phyloP scores from a whole-genome alignment of 2,888 invertebrate genomes.

The Thereva nobilitata region DNA sequence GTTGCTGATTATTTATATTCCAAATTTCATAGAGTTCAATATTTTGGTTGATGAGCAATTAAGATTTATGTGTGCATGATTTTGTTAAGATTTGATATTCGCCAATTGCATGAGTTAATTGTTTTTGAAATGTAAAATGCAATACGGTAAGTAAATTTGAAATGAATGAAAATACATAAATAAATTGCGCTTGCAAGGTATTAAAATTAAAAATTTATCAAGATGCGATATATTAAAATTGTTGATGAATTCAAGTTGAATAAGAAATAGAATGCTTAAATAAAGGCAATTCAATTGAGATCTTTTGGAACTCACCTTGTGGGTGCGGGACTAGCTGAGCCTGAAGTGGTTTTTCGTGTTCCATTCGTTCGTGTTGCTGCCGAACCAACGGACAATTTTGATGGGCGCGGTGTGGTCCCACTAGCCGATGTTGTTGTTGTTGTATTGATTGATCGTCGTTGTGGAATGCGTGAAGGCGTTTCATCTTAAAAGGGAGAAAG shows the following conservation, averaged over 20 bases:
- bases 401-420: conserved; percentile 61
- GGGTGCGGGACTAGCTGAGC: conserved; percentile 75
- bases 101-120: conserved; percentile 28
- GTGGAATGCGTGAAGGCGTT: conserved; percentile 79
- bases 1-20: conserved; percentile 57
- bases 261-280: conserved; percentile 13
- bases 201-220: conserved; percentile 1
- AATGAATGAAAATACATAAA: conserved; percentile 26
- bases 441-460: conserved; percentile 66
- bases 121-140: conserved; percentile 32
- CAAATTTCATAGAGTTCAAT: conserved; percentile 42
- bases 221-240: conserved; percentile 21
- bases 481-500: conserved; percentile 63
- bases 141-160: conserved; percentile 37
- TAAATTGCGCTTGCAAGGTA: conserved; percentile 1
- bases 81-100: conserved; percentile 35
- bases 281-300: conserved; percentile 6
- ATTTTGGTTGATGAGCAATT: conserved; percentile 29
- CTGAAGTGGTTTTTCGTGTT: conserved; percentile 73
- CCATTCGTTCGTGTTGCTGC: conserved; percentile 67
- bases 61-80: conserved; percentile 11
- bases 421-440: conserved; percentile 65
- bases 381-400: conserved; percentile 65
- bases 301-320: conserved; percentile 64
- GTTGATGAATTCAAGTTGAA: not conserved